Evolutionary conservation across 2,888 invertebrate genomes (phyloP).

Genomic region (Amblyjoppa fuscipennis): DNA sequence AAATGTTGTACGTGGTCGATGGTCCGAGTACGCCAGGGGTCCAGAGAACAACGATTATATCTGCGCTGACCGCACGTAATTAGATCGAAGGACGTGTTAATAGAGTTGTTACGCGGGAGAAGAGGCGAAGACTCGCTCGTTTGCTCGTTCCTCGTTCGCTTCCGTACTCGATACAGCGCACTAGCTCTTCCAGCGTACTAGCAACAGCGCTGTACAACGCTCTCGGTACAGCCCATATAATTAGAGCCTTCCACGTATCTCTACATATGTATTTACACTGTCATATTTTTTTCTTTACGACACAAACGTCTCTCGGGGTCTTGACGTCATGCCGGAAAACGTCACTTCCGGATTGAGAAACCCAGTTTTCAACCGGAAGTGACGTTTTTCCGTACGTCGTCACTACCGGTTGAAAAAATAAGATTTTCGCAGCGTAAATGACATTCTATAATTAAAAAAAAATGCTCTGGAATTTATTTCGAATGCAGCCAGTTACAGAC

Average conservation of each 20-base stretch:
- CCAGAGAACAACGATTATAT: constrained; percentile 67
- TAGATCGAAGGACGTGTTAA: constrained; percentile 71
- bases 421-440: neutral
- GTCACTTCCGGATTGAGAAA: neutral
- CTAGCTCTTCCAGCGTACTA: constrained; percentile 5
- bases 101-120: constrained; percentile 70
- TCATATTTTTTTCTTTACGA: constrained; percentile 34
- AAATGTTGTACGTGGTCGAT: constrained; percentile 40
- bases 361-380: neutral
- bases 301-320: constrained; percentile 7
- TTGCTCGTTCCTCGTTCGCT: constrained; percentile 60
- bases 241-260: constrained; percentile 66
- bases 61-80: constrained; percentile 69
- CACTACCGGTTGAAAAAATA: neutral
- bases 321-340: neutral
- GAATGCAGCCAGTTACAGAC: neutral
- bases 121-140: constrained; percentile 64
- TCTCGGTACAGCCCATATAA: constrained; percentile 61
- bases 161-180: constrained; percentile 61
- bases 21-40: constrained; percentile 53
- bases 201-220: constrained; percentile 51
- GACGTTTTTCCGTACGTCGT: neutral
- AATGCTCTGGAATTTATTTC: neutral
- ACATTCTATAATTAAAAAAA: neutral
- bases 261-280: constrained; percentile 62